Base-by-base conservation (phyloP, 92 coral and sea anemone species). In the Epizoanthus fatuus region DNA sequence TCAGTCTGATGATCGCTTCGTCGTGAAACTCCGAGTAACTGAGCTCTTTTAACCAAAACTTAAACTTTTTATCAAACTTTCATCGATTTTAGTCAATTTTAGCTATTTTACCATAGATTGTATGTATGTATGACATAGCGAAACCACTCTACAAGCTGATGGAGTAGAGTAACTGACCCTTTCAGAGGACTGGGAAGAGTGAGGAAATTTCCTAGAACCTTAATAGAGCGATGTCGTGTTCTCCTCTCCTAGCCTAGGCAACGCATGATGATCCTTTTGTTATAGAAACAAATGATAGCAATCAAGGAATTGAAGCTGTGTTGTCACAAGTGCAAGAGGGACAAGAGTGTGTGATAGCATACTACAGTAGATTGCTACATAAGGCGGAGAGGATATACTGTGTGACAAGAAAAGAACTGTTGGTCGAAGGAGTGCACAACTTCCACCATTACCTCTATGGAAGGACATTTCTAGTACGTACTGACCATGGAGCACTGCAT, bases 351-450 rank as follows among this genome's bases (percentile, higher is more conserved):
- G 66, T 54, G 12, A 25, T 83, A 17, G 87, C 81, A 16, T 55
- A 83, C 56, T 70, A 32, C 69, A 83, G 87, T 53, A 55, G 55
- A 20, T 14, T 16, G 37, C 25, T 83, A 38, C 39, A 65, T 32
- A 55, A 69, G 14, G 40, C 81, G 4, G 87, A 83, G 54, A 57
- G 81, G 45, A 74, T 38, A 39, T 72, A 84, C 42, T 84, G 88
- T 25, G 88, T 84, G 17, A 84, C 88, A 19, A 72, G 88, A 25
- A 72, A 47, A 57, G 82, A 84, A 63, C 62, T 84, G 14, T 22
- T 83, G 40, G 81, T 83, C 29, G 38, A 72, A 58, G 52, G 35
- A 9, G 66, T 75, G 1, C 37, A 54, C 4, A 52, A 85, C 16
- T 85, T 75, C 38, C 84, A 59, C 79, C 20, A 56, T 3, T 64